These are phyloP conservation scores for Calliopsis andreniformis DNA, from an alignment of 1,140 invertebrate genomes.

Conservation along the genomic window DNA sequence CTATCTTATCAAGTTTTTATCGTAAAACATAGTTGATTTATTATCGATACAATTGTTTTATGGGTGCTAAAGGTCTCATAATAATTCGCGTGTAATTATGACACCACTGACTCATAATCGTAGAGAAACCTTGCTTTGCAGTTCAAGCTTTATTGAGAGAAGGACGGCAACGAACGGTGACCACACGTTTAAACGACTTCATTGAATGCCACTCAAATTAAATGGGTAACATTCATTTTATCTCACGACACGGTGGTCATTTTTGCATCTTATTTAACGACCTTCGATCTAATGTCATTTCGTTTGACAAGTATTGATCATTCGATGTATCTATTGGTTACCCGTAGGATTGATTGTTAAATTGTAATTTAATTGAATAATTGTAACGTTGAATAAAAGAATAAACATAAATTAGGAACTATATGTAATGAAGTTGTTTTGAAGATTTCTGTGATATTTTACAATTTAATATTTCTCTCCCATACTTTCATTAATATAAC, in stretches of 20 bases:
- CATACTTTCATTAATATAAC: too few species aligned
- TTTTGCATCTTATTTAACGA: neutral
- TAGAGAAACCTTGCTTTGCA: neutral
- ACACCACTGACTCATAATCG: neutral
- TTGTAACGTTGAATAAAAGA: too few species aligned
- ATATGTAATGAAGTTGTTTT: too few species aligned
- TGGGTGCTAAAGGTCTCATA: too few species aligned
- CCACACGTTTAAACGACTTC: neutral
- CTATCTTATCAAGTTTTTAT: neutral
- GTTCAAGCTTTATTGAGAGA: neutral
- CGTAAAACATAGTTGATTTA: too few species aligned
- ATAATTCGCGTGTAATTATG: neutral
- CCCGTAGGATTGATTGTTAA: too few species aligned
- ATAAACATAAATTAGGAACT: neutral
- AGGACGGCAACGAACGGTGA: neutral
- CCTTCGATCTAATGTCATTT: neutral
- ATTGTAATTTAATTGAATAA: too few species aligned
- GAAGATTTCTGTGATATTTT: too few species aligned
- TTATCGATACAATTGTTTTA: too few species aligned
- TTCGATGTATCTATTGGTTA: neutral
- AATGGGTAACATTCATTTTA: neutral
- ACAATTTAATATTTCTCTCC: too few species aligned
- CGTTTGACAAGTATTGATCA: neutral
- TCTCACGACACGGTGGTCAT: neutral
- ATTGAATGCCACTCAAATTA: neutral